Evolutionary conservation across 1,140 invertebrate species (phyloP).

Genomic region (Thaumatotibia leucotreta): DNA sequence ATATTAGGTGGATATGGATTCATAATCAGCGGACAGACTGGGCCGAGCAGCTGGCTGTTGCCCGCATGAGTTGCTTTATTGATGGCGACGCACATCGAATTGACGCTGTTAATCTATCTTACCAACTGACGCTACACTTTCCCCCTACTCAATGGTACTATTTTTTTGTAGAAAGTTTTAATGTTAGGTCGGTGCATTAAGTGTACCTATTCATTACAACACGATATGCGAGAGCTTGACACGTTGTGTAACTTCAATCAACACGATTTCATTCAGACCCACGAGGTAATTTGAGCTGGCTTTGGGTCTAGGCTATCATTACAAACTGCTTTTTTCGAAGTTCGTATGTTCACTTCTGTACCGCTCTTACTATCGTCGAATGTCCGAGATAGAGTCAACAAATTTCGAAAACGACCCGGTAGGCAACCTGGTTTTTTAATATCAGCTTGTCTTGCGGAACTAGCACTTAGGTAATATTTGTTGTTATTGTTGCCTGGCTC

Average conservation of each 20-base stretch:
- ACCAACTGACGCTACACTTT: constrained; percentile 31
- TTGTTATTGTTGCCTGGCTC: neutral
- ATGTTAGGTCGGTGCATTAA: neutral
- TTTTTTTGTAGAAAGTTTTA: constrained; percentile 32
- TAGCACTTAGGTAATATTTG: neutral
- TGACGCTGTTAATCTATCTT: constrained; percentile 35
- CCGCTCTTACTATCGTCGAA: too few species aligned
- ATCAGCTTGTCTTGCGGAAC: neutral
- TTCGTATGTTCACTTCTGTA: too few species aligned
- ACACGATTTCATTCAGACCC: neutral
- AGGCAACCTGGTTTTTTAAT: neutral
- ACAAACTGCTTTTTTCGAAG: too few species aligned
- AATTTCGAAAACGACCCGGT: too few species aligned
- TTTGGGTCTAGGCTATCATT: neutral
- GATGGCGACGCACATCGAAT: constrained; percentile 24
- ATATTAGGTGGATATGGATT: too few species aligned
- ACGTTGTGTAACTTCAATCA: neutral
- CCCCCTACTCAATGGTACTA: constrained; percentile 29
- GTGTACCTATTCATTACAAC: neutral
- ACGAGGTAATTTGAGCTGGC: neutral
- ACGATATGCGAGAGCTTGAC: neutral
- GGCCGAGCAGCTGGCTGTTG: neutral
- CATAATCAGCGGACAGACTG: too few species aligned
- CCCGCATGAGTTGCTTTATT: constrained; percentile 30
- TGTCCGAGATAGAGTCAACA: too few species aligned